Base-by-base conservation (phyloP, 2,888 invertebrate genomes). In the Pseudeuparius sepicola region DNA sequence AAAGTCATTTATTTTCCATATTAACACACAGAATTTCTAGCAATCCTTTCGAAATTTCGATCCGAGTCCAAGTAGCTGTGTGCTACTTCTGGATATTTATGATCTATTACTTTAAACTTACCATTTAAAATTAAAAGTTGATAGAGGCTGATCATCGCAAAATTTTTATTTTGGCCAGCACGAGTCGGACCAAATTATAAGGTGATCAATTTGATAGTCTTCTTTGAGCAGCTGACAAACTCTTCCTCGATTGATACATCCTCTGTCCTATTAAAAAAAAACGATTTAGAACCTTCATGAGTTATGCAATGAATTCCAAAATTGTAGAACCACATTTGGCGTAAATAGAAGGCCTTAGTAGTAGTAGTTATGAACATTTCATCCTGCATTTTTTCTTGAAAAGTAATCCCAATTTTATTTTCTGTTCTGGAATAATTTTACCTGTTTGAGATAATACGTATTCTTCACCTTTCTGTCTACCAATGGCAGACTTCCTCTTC, bases 31-130 rank as follows among this genome's bases (percentile, higher is more conserved):
- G 14, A 14, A 14, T 28, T 14, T 28, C 7, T 7, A 7, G 7
- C 6, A n/a, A n/a, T n/a, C n/a, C n/a, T n/a, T n/a, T n/a, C n/a
- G n/a, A n/a, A n/a, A n/a, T 56, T 49, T 37, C 53, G 17, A 36
- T 56, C 54, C 13, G 50, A 53, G 40, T 56, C 55, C 24, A 55
- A 38, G 42, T 53, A 55, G 20, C 20, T 16, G 20, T 40, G 40
- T 2, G 36, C 40, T 11, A 40, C 37, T 16, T 40, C 37, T 7
- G 40, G 37, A 37, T 34, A 40, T 13, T 33, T 40, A 14, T 40
- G 36, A 12, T 37, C 40, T 25, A 40, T 31, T 7, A 25, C 12
- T 14, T 24, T 18, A 12, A 36, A 33, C 11, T 23, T 10, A 10
- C 25, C 23, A 15, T 34, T 34, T 1, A 34, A 12, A 24, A 37